Evolutionary conservation across 2,888 invertebrate genomes (phyloP), one percentile per base, ranked within the genome.

Genomic region (Norana najaformis): DNA sequence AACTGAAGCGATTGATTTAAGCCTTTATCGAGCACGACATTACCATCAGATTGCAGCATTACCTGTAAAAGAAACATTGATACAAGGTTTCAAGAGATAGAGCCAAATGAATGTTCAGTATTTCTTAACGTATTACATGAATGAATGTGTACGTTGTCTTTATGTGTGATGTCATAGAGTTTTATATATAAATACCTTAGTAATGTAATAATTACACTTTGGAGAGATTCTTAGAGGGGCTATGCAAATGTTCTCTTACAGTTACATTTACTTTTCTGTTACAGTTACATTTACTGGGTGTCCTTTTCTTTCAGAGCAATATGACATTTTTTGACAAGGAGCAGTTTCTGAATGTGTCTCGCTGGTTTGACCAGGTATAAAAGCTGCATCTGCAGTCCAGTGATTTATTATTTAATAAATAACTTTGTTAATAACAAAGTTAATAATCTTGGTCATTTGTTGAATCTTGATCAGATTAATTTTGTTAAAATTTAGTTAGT

Each of bases 331-430:
- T 92, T 90, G 94, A 94, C 36, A 94, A 94, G 91, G 93, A 94
- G 90, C 93, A 93, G 88, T 93, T 92, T 88, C 91, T 93, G 89
- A 92, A 94, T 92, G 41, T 94, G 39, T 94, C 93, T 20, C 91
- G 94, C 34, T 94, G 94, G 94, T 94, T 93, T 91, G 90, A 93
- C 88, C 93, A 94, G 93, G 94, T 94, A 92, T 30, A 69, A 30
- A n/a, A n/a, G 30, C n/a, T 69, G 69, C 69, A n/a, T 69, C 30
- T 4, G 30, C 53, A 30, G 23, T 53, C 30, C 23, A 53, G 11
- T 30, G 23, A 53, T 30, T 30, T 53, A 53, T 8, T 53, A 23
- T 30, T 30, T 30, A 53, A 30, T 23, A 11, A 53, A 53, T 30
- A 69, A 69, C 69, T 69, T n/a, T 69, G 8, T 20, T 47, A 23